These are phyloP conservation scores for Python bivittatus DNA, from an alignment of 2,113 vertebrate genomes.

Conservation along the genomic window DNA sequence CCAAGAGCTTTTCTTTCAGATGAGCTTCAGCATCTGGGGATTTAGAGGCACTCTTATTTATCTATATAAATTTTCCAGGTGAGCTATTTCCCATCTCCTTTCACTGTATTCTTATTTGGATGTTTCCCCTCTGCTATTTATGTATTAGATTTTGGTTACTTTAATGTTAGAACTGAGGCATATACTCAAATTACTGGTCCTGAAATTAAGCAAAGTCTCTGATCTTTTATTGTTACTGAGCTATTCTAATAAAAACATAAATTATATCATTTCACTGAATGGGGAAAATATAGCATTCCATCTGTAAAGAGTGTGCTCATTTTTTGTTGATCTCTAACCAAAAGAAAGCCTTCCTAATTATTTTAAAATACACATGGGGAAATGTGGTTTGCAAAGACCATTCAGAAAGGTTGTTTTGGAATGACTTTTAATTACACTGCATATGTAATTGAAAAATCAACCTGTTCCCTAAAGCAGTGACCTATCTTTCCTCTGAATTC, in stretches of 20 bases:
- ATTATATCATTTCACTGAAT: conserved; percentile 38
- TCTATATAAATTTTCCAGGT: background rate
- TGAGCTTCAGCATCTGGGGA: background rate
- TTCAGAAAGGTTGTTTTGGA: background rate
- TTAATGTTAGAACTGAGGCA: background rate
- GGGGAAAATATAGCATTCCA: conserved; percentile 16
- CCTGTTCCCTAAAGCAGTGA: background rate
- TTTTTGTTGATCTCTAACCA: conserved; percentile 24
- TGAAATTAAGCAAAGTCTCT: conserved; percentile 14
- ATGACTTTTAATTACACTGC: conserved; percentile 12
- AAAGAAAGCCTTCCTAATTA: background rate
- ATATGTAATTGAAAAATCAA: background rate
- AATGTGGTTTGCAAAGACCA: background rate
- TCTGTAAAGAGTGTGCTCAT: conserved; percentile 23
- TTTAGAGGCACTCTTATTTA: background rate
- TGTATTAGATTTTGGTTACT: background rate
- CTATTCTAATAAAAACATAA: conserved; percentile 39
- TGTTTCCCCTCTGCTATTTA: background rate
- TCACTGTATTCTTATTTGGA: background rate
- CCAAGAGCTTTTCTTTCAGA: background rate
- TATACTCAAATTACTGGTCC: background rate
- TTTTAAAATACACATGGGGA: conserved; percentile 1
- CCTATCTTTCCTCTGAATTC: background rate
- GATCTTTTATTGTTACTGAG: conserved; percentile 20
- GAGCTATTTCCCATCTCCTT: background rate